A percentile compares a stretch with the other conserved stretches of the same genome.
phyloP scores from a whole-genome alignment of 2,113 vertebrate species.

The Datnioides undecimradiatus region DNA sequence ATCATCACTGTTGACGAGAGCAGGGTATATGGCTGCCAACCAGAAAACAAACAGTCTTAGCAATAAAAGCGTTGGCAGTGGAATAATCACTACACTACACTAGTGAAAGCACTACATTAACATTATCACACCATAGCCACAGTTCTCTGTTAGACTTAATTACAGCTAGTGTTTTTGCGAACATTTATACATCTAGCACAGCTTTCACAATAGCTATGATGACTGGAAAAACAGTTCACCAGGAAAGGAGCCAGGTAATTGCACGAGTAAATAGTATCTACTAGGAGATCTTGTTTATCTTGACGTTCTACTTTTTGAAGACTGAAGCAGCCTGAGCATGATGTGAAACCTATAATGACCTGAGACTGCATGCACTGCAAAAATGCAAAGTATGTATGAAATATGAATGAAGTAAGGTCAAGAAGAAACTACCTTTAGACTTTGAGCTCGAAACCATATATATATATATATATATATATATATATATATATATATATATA shows the following conservation, averaged over 20 bases:
- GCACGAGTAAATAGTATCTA: constrained; percentile 2
- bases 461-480: background rate
- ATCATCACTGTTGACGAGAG: too few relatives aligned
- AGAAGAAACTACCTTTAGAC: background rate
- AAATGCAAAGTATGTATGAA: background rate
- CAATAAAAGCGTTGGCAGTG: too few relatives aligned
- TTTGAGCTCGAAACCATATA: background rate
- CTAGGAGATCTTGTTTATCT: constrained; percentile 19
- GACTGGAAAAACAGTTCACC: background rate
- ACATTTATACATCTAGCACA: too few relatives aligned
- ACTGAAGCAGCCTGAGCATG: background rate
- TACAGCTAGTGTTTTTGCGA: too few relatives aligned
- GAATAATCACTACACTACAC: too few relatives aligned
- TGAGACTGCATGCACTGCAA: background rate
- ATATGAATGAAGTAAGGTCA: constrained; percentile 12
- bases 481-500: too few relatives aligned
- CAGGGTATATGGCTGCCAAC: too few relatives aligned
- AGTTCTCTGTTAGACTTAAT: too few relatives aligned
- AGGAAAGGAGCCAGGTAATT: constrained; percentile 18
- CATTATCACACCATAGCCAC: too few relatives aligned
- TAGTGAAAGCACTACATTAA: too few relatives aligned
- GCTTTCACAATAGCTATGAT: too few relatives aligned
- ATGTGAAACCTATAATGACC: constrained; percentile 14
- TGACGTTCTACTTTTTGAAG: constrained; percentile 5
- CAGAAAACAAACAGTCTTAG: too few relatives aligned